These are phyloP conservation scores for Chrysolina oricalcia DNA, from an alignment of 2,888 invertebrate species.

Conservation along the genomic window DNA sequence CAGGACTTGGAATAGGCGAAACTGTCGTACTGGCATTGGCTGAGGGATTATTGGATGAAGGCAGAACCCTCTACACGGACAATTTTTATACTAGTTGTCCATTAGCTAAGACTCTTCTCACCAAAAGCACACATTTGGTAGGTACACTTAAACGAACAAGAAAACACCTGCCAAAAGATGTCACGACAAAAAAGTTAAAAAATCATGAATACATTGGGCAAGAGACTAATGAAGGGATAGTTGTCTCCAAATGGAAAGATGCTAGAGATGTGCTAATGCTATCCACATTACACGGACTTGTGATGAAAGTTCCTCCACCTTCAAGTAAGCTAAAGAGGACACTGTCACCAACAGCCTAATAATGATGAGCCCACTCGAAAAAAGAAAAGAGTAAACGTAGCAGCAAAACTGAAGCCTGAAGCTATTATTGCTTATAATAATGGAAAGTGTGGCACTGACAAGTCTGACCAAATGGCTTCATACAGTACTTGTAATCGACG, in stretches of 20 bases:
- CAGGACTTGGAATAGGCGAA: slow-evolving; percentile 26
- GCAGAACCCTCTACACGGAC: slow-evolving; percentile 37
- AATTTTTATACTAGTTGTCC: slow-evolving; percentile 50
- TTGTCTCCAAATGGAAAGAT: slow-evolving; percentile 47
- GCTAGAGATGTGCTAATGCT: slow-evolving; percentile 44
- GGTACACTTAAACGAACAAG: slow-evolving; percentile 47
- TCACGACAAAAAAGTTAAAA: slow-evolving; percentile 42
- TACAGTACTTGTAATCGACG: slow-evolving; percentile 21
- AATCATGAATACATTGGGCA: slow-evolving; percentile 36
- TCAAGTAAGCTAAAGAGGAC: slow-evolving; percentile 21
- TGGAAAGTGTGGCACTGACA: slow-evolving; percentile 11
- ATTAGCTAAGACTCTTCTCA: slow-evolving; percentile 45
- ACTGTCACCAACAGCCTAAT: slow-evolving; percentile 23
- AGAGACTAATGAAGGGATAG: slow-evolving; percentile 43
- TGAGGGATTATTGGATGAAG: slow-evolving; percentile 35
- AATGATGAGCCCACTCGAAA: slow-evolving; percentile 26
- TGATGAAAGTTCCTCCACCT: slow-evolving; percentile 30
- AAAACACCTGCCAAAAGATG: slow-evolving; percentile 47
- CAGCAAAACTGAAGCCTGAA: slow-evolving; percentile 27
- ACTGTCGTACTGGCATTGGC: slow-evolving; percentile 32
- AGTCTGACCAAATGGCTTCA: slow-evolving; percentile 23
- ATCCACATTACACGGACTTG: slow-evolving; percentile 41
- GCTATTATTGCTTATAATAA: slow-evolving; percentile 30
- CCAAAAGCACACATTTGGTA: slow-evolving; percentile 45
- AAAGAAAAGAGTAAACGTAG: slow-evolving; percentile 25